A percentile compares a stretch with the other conserved stretches of the same genome.
phyloP scores from a whole-genome alignment of 2,113 vertebrate genomes.

The Aegithalos caudatus region DNA sequence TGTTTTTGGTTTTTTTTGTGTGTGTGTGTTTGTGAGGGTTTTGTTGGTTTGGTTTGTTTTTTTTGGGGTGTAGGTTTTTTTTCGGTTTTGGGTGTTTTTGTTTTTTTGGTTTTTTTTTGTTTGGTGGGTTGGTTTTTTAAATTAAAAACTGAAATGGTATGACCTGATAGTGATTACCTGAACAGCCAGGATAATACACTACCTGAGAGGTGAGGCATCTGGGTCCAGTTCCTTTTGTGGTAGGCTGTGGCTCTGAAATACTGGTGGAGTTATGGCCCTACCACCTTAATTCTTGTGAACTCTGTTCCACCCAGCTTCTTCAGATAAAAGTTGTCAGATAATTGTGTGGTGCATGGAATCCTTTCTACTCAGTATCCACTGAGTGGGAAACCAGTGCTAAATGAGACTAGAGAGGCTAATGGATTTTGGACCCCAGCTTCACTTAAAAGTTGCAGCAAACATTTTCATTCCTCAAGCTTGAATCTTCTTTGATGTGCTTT shows the following conservation, averaged over 20 bases:
- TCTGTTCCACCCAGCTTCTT: not conserved
- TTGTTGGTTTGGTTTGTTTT: not conserved
- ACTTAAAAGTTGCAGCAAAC: not conserved
- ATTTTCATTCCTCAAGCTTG: not conserved
- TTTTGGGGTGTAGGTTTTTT: fast-evolving
- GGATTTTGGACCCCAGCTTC: not conserved
- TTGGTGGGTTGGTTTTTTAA: not conserved
- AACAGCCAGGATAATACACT: not conserved
- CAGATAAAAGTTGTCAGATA: not conserved
- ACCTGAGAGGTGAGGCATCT: not conserved
- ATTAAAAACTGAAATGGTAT: not conserved
- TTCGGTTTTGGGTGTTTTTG: too few relatives aligned
- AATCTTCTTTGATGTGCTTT: slow-evolving; percentile 22
- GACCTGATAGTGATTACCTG: not conserved
- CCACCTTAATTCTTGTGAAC: not conserved
- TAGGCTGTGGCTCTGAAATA: not conserved
- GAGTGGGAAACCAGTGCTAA: not conserved
- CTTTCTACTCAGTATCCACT: not conserved
- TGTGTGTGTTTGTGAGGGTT: not conserved
- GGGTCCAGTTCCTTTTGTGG: not conserved
- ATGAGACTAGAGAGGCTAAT: not conserved
- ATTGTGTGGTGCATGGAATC: not conserved
- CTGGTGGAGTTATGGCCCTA: not conserved
- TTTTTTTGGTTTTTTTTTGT: not conserved
- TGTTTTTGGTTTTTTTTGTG: not conserved